Conservation (phyloP, 2,797 vertebrate genomes). For the Dendrocincla fuliginosa region DNA sequence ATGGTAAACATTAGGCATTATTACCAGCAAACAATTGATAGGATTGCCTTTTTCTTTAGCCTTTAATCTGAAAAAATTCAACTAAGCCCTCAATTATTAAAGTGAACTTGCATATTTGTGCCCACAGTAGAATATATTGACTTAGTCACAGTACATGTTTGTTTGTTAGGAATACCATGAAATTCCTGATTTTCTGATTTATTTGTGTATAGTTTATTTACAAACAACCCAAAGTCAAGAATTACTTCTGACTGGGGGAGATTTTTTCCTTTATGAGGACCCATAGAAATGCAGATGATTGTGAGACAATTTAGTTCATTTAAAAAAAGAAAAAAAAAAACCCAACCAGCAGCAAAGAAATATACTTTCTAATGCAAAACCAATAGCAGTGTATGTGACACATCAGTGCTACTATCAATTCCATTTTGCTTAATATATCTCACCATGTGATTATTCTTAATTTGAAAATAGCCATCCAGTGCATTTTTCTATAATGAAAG, state of each 20-base stretch:
- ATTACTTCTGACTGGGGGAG: background rate
- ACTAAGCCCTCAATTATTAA: background rate
- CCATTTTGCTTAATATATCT: constrained; percentile 35
- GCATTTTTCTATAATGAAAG: constrained; percentile 42
- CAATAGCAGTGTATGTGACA: constrained; percentile 24
- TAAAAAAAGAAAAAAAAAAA: background rate
- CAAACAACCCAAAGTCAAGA: background rate
- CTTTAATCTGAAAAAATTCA: constrained; percentile 26
- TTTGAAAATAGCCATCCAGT: constrained; percentile 55
- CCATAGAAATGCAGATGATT: background rate
- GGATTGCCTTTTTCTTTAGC: constrained; percentile 14
- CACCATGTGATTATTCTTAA: constrained; percentile 47
- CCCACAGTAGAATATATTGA: background rate
- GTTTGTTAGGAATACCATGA: background rate
- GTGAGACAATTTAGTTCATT: background rate
- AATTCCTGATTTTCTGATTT: constrained; percentile 11
- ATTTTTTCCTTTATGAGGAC: background rate
- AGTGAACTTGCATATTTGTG: background rate
- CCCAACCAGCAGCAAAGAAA: background rate
- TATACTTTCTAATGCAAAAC: background rate
- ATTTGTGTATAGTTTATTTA: background rate
- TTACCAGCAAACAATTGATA: background rate
- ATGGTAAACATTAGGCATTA: background rate
- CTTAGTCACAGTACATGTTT: background rate
- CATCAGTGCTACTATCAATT: constrained; percentile 43